Base-by-base conservation (phyloP, 2,888 invertebrate genomes). In the Spialia ferax region DNA sequence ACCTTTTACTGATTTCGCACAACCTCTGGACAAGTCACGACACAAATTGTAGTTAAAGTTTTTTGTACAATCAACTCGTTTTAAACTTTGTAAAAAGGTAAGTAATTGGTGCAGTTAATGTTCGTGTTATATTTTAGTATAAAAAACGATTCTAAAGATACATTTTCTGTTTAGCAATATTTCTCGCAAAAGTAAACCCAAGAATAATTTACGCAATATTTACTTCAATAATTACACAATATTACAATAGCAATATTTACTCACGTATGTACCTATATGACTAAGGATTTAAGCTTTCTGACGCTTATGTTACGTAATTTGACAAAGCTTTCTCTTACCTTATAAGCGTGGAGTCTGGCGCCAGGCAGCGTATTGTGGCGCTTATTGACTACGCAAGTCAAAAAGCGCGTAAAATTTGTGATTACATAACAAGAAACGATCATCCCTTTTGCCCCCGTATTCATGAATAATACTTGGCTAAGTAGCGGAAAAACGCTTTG, bases 251-350 rank as follows among this genome's bases (percentile, higher is more conserved):
- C 0, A 2, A 10, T 20, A 48, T 2, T 20, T n/a, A n/a, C 50
- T 18, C 35, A 35, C 50, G 22, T 64, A 48, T 35, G 38, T 59
- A 35, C 50, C 15, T 64, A 48, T 35, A 50, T 59, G 59, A 29
- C 22, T 54, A 60, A 66, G 60, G 45, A 55, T 52, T 66, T 32
- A 32, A 61, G 61, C 55, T 67, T 61, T 67, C 67, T 23, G 66
- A 61, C 18, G 60, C 18, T 67, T 61, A 56, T 54, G 45, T 61
- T 67, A 48, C 45, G 48, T 56, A 61, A 67, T 26, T 55, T 56
- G 45, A 35, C 60, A 55, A 45, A 67, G 61, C 54, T 67, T 67
- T 67, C 66, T 55, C 66, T 67, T 61, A 55, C 66, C 66, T 54
- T 67, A 55, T 67, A 18, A 55, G 60, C 32, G 48, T 35, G 45